Evolutionary conservation across 2,888 invertebrate species (phyloP), one percentile per base, ranked within the genome.

Genomic region (Morpho achilles): DNA sequence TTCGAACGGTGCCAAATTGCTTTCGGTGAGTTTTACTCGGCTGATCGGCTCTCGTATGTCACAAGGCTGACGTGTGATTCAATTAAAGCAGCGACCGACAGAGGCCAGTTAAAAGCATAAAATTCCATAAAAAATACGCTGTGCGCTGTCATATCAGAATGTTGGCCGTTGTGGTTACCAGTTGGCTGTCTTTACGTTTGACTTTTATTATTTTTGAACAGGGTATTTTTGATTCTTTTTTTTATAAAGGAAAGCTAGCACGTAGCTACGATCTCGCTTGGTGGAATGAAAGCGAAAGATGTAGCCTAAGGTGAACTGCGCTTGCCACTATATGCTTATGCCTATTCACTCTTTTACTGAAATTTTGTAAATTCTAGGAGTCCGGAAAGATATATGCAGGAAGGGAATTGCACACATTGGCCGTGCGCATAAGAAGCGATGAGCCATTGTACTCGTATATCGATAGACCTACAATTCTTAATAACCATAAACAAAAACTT

Each of bases 71-170:
- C 77, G 77, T 69, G 76, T 73, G 74, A 84, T 87, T 87, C 84
- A 87, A 87, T 87, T 87, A 84, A 80, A 82, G 69, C 71, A 69
- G 67, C 70, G 70, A 75, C 79, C 77, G 82, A 82, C 81, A 77
- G 76, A 69, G 72, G 65, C 73, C 74, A 70, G 70, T 69, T 72
- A 71, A 71, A 76, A 66, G 71, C 68, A 71, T 72, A 74, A 70
- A 47, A 54, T 54, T 48, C 54, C 45, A 54, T 54, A 47, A 56
- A 63, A 59, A 66, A 67, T 61, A 64, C 53, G 48, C 58, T 56
- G 54, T 50, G 59, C 66, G 59, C 61, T 61, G 67, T 62, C 68
- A 63, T 64, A 65, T 62, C 66, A 60, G 50, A 62, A 60, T 45
- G 59, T 67, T 64, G 62, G 61, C 63, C 52, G 63, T 61, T 63